Evolutionary conservation across 2,113 vertebrate genomes (phyloP).

Genomic region (Paedocypris sp.): DNA sequence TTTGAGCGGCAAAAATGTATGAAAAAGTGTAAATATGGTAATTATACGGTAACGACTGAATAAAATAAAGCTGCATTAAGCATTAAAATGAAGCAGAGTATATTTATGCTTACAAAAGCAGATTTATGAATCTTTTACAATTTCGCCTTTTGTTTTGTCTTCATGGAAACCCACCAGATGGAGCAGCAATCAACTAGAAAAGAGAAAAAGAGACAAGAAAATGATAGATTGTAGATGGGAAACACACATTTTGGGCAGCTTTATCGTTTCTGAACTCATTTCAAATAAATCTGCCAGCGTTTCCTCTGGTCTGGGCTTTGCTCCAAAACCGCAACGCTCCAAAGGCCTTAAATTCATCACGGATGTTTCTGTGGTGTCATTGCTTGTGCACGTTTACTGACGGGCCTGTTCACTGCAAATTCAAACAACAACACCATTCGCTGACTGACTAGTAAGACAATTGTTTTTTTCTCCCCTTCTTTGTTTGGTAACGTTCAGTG

Average conservation of each 20-base stretch:
- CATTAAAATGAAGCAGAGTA: background rate
- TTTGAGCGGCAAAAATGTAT: no score
- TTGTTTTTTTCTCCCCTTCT: conserved; percentile 28
- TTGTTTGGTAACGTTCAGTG: conserved; percentile 28
- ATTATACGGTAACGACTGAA: background rate
- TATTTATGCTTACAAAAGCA: background rate
- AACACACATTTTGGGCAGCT: conserved; percentile 44
- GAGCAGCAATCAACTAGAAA: conserved; percentile 35
- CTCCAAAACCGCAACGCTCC: conserved; percentile 38
- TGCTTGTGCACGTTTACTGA: conserved; percentile 37
- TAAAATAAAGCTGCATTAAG: background rate
- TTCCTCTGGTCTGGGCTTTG: conserved; percentile 41
- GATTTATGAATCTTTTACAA: conserved; percentile 18
- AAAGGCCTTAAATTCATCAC: conserved; percentile 46
- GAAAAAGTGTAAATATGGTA: background rate
- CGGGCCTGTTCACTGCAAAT: conserved; percentile 27
- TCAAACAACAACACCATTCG: conserved; percentile 26
- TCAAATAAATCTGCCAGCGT: conserved; percentile 39
- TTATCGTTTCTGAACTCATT: conserved; percentile 43
- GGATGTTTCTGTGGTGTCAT: conserved; percentile 37
- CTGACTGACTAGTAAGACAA: conserved; percentile 20
- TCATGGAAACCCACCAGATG: conserved; percentile 40
- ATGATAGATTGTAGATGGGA: conserved; percentile 39
- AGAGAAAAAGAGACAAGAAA: conserved; percentile 44
- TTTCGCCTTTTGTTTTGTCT: conserved; percentile 36